phyloP scores from a whole-genome alignment of 2,888 invertebrate genomes.

The Meliscaeva auricollis region DNA sequence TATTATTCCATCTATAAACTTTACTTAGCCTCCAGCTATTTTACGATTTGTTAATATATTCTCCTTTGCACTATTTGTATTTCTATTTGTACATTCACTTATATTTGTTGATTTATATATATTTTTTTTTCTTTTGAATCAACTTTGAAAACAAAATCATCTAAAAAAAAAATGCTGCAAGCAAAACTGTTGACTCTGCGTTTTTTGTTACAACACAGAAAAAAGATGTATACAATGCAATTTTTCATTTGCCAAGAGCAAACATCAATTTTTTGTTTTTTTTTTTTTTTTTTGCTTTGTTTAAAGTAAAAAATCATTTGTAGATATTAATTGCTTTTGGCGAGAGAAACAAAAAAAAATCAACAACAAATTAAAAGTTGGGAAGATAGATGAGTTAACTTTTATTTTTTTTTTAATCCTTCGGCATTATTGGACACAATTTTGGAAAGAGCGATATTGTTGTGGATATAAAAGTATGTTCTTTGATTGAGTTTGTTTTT shows the following conservation, averaged over 20 bases:
- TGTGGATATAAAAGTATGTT: too few species aligned
- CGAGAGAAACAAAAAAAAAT: background rate
- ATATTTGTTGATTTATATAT: background rate
- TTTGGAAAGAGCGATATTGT: too few species aligned
- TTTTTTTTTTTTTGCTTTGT: background rate
- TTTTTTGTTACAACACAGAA: background rate
- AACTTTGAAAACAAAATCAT: background rate
- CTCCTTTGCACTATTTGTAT: too few species aligned
- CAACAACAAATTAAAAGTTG: conserved; percentile 14
- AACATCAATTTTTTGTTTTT: background rate
- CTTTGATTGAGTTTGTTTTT: too few species aligned
- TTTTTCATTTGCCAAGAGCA: conserved; percentile 16
- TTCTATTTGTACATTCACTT: background rate
- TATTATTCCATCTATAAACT: too few species aligned
- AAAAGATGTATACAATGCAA: background rate
- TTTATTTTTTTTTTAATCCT: too few species aligned
- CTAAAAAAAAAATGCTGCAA: conserved; percentile 3
- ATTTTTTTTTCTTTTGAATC: background rate
- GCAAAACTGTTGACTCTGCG: conserved; percentile 4
- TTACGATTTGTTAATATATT: too few species aligned
- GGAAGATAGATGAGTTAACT: background rate
- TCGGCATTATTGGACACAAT: too few species aligned
- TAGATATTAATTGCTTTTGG: conserved; percentile 25
- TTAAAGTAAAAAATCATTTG: conserved; percentile 16
- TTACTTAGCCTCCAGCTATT: too few species aligned